These are phyloP conservation scores for Leiothrix lutea DNA, from an alignment of 2,113 vertebrate genomes.

Conservation along the genomic window DNA sequence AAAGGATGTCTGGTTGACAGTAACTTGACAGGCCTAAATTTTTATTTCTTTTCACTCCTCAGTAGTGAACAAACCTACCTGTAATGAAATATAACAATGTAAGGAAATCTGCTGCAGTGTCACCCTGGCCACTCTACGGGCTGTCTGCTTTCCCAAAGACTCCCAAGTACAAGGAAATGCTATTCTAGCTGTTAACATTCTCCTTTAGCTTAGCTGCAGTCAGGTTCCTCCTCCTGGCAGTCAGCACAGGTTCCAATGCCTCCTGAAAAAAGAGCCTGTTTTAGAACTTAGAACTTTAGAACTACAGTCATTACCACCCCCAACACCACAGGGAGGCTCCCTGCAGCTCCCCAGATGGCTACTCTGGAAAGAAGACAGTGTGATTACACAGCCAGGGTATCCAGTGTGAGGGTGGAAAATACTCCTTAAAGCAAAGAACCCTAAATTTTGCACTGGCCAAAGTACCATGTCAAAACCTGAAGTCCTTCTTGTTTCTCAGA, in stretches of 20 bases:
- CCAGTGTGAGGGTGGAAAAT: background rate
- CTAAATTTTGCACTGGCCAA: background rate
- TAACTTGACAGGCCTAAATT: background rate
- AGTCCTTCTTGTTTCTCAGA: background rate
- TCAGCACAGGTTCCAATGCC: background rate
- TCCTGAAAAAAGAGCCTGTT: background rate
- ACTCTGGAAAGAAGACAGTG: background rate
- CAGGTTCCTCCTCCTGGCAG: background rate
- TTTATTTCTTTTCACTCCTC: background rate
- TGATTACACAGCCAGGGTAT: background rate
- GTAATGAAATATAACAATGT: background rate
- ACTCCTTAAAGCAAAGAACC: background rate
- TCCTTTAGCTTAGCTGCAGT: background rate
- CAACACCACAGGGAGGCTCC: background rate
- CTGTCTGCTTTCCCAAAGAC: background rate
- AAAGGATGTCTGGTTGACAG: background rate
- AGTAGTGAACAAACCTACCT: background rate
- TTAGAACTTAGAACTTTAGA: background rate
- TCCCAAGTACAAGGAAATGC: background rate
- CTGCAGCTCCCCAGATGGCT: background rate
- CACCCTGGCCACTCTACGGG: rapidly evolving
- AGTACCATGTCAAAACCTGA: background rate
- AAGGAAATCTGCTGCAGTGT: background rate
- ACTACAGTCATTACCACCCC: too few relatives aligned
- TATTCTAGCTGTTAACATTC: background rate